These are phyloP conservation scores for Bujurquina vittata DNA, from an alignment of 2,113 vertebrate species.

Conservation along the genomic window DNA sequence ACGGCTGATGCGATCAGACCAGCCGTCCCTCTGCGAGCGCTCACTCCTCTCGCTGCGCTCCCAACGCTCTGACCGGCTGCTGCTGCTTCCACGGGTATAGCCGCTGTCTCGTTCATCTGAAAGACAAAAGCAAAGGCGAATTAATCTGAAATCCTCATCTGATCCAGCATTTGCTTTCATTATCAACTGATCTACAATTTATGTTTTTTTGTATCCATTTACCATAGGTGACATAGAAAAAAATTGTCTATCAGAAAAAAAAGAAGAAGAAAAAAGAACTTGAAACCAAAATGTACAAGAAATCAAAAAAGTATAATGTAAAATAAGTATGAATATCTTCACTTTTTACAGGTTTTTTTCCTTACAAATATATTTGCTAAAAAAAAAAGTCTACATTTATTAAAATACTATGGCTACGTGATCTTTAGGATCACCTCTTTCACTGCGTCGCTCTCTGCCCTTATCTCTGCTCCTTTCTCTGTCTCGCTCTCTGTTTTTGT, in stretches of 20 bases:
- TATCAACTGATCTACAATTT: not conserved
- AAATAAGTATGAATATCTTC: not conserved
- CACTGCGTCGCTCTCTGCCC: conserved; percentile 81
- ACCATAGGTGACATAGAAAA: too few species aligned
- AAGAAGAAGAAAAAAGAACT: too few species aligned
- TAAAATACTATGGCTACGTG: not conserved
- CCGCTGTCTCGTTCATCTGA: conserved; percentile 87
- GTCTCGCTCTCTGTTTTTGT: conserved; percentile 84
- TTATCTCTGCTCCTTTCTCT: conserved; percentile 73
- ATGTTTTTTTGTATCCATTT: not conserved
- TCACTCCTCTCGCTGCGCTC: conserved; percentile 79
- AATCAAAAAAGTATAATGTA: not conserved
- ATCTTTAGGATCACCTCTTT: conserved; percentile 77
- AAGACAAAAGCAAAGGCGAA: conserved; percentile 2
- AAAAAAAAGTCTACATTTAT: not conserved
- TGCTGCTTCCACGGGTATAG: conserved; percentile 77
- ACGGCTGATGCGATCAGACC: conserved; percentile 85
- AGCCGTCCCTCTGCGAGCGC: conserved; percentile 83
- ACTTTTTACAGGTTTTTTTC: not conserved
- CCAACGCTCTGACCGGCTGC: conserved; percentile 74
- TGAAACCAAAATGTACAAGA: not conserved
- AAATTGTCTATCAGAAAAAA: too few species aligned
- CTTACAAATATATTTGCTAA: not conserved
- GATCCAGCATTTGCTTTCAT: not conserved
- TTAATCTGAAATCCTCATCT: not conserved